Percentiles rank a stretch among this genome's conserved stretches.
Evolutionary conservation across 2,797 vertebrate species (phyloP).

Genomic region (Scolopax rusticola): DNA sequence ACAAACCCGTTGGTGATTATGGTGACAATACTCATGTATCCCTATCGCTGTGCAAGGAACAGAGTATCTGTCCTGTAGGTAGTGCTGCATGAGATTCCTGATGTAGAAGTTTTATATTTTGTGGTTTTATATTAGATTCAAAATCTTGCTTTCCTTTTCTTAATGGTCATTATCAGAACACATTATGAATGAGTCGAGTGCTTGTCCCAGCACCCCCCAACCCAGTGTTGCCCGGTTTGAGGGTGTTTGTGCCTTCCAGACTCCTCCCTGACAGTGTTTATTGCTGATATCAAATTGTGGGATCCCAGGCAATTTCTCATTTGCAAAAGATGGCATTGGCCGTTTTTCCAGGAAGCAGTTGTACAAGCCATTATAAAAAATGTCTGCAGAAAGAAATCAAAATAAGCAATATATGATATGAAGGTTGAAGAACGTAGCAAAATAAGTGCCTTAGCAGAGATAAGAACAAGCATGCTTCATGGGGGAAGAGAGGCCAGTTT

Average conservation of each 20-base stretch:
- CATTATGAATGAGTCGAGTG: background rate
- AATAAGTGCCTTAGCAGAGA: background rate
- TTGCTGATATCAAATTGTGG: background rate
- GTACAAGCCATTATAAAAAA: background rate
- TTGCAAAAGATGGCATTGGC: background rate
- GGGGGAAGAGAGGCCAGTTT: background rate
- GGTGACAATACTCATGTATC: accelerated
- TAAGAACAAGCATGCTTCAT: background rate
- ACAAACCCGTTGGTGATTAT: background rate
- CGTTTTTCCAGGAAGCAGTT: background rate
- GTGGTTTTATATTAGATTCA: background rate
- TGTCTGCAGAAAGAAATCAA: background rate
- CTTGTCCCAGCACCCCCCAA: background rate
- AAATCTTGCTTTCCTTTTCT: background rate
- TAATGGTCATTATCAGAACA: background rate
- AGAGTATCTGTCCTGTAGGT: background rate
- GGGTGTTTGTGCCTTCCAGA: background rate
- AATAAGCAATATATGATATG: background rate
- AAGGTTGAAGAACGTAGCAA: background rate
- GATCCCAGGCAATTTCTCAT: background rate
- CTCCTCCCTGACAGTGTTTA: background rate
- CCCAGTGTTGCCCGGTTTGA: background rate
- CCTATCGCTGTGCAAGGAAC: background rate
- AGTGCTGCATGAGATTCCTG: background rate
- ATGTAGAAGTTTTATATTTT: background rate